These are phyloP conservation scores for Eueremaeus valkanovi DNA, from an alignment of 2,888 invertebrate species.

Conservation along the genomic window DNA sequence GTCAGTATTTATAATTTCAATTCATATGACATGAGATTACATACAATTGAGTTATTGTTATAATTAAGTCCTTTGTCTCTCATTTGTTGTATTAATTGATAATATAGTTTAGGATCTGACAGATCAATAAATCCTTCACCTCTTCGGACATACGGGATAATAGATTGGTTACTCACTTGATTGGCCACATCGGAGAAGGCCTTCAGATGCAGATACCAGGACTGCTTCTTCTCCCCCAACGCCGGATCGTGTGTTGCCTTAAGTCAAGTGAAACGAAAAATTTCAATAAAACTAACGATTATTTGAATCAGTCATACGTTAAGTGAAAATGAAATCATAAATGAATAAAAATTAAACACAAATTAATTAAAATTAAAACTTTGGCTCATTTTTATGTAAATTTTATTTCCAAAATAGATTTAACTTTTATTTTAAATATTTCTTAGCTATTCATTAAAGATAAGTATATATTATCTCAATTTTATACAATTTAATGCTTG, in stretches of 20 bases:
- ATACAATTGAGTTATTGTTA: not conserved
- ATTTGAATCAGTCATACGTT: not conserved
- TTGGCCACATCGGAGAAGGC: conserved; percentile 40
- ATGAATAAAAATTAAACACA: not conserved
- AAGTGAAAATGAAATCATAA: not conserved
- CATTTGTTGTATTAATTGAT: not conserved
- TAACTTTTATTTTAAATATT: not conserved
- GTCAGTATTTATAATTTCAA: not conserved
- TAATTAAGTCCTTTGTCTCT: not conserved
- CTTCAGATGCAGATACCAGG: conserved; percentile 39
- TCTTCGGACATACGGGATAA: not conserved
- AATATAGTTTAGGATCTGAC: not conserved
- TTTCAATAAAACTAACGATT: not conserved
- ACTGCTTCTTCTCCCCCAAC: conserved; percentile 39
- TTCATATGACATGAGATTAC: not conserved
- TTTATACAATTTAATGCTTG: too few species aligned
- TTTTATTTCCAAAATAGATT: not conserved
- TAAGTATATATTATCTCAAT: too few species aligned
- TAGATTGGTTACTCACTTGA: conserved; percentile 26
- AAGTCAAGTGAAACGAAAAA: not conserved
- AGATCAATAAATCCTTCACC: not conserved
- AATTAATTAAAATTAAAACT: not conserved
- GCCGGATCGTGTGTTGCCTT: conserved; percentile 38
- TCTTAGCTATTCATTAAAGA: not conserved
- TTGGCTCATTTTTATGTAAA: too few species aligned